phyloP scores from a whole-genome alignment of 2,113 vertebrate genomes.

The Tringa solitaria region DNA sequence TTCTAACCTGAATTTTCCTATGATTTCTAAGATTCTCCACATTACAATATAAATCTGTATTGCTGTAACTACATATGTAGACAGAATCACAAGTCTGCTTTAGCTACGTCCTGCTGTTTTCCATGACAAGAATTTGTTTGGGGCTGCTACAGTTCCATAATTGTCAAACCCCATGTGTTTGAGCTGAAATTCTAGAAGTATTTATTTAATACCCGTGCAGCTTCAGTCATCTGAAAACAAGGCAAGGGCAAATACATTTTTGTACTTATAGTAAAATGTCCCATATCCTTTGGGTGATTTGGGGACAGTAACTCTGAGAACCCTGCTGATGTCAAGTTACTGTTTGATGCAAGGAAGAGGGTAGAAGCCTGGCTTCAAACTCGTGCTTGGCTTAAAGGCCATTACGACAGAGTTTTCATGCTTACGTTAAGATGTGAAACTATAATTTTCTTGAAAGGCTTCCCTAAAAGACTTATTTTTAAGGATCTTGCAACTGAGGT shows the following conservation, averaged over 20 bases:
- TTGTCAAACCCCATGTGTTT: not conserved
- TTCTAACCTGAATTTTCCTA: not conserved
- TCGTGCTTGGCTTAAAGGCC: not conserved
- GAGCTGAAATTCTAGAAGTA: not conserved
- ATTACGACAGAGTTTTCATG: not conserved
- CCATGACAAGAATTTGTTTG: not conserved
- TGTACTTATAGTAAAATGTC: not conserved
- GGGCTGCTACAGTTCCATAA: not conserved
- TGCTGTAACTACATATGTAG: not conserved
- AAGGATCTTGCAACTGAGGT: not conserved
- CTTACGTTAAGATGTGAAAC: not conserved
- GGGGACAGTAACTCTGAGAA: not conserved
- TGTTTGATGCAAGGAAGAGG: not conserved
- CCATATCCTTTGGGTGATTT: not conserved
- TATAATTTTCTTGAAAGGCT: not conserved
- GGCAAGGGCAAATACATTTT: not conserved
- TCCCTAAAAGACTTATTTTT: not conserved
- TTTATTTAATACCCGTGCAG: not conserved
- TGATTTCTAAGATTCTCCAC: not conserved
- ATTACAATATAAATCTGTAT: not conserved
- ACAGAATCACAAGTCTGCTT: not conserved
- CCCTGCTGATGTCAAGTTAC: not conserved
- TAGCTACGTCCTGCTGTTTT: not conserved
- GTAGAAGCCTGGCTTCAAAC: not conserved
- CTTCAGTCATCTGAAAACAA: not conserved